phyloP scores from a whole-genome alignment of 2,888 invertebrate genomes.

The Eudemis profundana region DNA sequence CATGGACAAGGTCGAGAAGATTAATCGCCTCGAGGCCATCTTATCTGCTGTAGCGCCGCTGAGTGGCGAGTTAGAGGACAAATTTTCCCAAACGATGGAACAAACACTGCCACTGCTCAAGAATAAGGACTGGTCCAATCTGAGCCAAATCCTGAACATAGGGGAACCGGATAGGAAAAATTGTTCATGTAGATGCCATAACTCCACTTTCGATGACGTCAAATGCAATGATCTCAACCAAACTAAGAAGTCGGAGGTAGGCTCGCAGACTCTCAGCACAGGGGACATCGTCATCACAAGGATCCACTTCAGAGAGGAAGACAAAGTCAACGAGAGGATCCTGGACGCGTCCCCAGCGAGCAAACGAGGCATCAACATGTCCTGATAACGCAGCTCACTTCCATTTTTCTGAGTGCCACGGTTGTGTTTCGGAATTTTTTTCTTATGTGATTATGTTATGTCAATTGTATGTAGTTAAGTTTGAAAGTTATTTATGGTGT shows the following conservation, averaged over 20 bases:
- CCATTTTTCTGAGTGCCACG: constrained; percentile 78
- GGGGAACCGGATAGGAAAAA: constrained; percentile 76
- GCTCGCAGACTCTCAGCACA: constrained; percentile 94
- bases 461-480: constrained; percentile 66
- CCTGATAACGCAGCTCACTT: constrained; percentile 74
- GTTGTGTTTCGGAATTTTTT: constrained; percentile 68
- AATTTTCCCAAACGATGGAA: constrained; percentile 83
- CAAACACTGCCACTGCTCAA: constrained; percentile 82
- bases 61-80: constrained; percentile 85
- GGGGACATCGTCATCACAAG: constrained; percentile 97
- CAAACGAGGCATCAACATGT: constrained; percentile 76
- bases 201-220: constrained; percentile 69
- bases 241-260: constrained; percentile 83
- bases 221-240: constrained; percentile 80
- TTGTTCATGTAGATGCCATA: constrained; percentile 86
- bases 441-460: constrained; percentile 75
- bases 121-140: constrained; percentile 82
- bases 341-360: constrained; percentile 77
- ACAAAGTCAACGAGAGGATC: constrained; percentile 77
- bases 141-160: constrained; percentile 80
- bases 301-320: constrained; percentile 86
- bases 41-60: constrained; percentile 91
- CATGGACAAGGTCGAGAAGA: constrained; percentile 94
- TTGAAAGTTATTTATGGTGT: constrained; percentile 51
- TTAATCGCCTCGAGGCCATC: constrained; percentile 94